These are phyloP conservation scores for Hirudo medicinalis DNA, from an alignment of 1,140 invertebrate genomes.

Conservation along the genomic window DNA sequence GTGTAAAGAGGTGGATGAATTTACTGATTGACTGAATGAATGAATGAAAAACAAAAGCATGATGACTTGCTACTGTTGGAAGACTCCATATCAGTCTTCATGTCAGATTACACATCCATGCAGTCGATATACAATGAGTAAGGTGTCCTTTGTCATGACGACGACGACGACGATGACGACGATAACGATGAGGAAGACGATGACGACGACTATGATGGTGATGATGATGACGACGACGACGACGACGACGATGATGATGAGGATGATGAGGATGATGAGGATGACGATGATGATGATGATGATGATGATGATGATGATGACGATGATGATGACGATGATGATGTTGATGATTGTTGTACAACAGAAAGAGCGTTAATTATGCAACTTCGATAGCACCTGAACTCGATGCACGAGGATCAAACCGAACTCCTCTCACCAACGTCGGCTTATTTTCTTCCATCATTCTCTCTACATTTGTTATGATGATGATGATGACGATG, in stretches of 20 bases:
- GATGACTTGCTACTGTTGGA: neutral
- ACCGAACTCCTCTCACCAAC: too few species aligned
- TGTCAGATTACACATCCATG: too few species aligned
- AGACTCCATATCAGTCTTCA: too few species aligned
- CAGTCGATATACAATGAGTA: too few species aligned
- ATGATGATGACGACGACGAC: slow-evolving; percentile 20
- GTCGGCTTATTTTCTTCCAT: too few species aligned
- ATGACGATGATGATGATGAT: slow-evolving; percentile 19
- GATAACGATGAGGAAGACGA: slow-evolving; percentile 18
- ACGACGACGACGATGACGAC: slow-evolving; percentile 16
- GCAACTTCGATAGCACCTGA: too few species aligned
- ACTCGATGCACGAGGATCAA: too few species aligned
- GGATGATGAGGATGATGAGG: slow-evolving; percentile 17
- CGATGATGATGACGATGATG: slow-evolving; percentile 21
- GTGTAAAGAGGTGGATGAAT: neutral
- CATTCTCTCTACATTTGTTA: too few species aligned
- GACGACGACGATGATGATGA: slow-evolving; percentile 22
- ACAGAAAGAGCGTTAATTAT: too few species aligned
- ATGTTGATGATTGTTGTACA: slow-evolving; percentile 15
- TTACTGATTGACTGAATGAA: neutral
- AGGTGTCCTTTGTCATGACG: slow-evolving; percentile 15
- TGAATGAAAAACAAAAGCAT: neutral
- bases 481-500: slow-evolving; percentile 13
- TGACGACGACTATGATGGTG: slow-evolving; percentile 17
- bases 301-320: slow-evolving; percentile 14